Evolutionary conservation across 2,797 vertebrate species (phyloP).

Genomic region (Melanogrammus aeglefinus): DNA sequence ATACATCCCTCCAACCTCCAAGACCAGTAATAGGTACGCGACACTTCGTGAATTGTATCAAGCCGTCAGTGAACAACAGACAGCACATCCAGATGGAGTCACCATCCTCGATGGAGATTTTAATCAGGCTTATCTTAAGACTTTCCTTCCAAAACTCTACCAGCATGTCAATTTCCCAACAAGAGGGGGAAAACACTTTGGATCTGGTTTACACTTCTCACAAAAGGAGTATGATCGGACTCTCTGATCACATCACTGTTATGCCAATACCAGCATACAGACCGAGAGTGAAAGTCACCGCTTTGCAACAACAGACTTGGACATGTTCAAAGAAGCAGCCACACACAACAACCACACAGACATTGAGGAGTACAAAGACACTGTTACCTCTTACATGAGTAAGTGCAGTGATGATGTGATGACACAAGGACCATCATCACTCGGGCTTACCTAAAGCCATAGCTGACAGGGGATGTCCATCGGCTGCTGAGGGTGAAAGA

Average conservation of each 20-base stretch:
- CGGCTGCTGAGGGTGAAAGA: conserved; percentile 1
- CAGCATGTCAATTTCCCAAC: too few relatives aligned
- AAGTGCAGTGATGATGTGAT: conserved; percentile 23
- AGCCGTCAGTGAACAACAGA: conserved; percentile 32
- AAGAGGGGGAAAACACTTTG: neutral
- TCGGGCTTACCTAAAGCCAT: conserved; percentile 19
- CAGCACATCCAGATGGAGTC: conserved; percentile 13
- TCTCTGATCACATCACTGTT: too few relatives aligned
- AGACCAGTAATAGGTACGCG: conserved; percentile 5
- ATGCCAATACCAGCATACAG: too few relatives aligned
- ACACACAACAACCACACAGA: conserved; percentile 4
- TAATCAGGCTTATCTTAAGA: too few relatives aligned
- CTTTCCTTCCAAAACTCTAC: too few relatives aligned
- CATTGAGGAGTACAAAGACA: conserved; percentile 10
- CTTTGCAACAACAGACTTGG: conserved; percentile 6
- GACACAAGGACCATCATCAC: conserved; percentile 1
- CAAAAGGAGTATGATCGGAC: too few relatives aligned
- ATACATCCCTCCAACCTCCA: conserved; percentile 19
- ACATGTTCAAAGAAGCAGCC: conserved; percentile 8
- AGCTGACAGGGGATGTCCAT: conserved; percentile 10
- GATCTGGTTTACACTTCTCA: neutral
- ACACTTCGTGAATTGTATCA: conserved; percentile 23
- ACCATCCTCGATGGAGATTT: conserved; percentile 19
- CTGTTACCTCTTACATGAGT: conserved; percentile 10
- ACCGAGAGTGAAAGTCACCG: too few relatives aligned